These are phyloP conservation scores for Corythaixoides concolor DNA, from an alignment of 2,113 vertebrate species.

Conservation along the genomic window DNA sequence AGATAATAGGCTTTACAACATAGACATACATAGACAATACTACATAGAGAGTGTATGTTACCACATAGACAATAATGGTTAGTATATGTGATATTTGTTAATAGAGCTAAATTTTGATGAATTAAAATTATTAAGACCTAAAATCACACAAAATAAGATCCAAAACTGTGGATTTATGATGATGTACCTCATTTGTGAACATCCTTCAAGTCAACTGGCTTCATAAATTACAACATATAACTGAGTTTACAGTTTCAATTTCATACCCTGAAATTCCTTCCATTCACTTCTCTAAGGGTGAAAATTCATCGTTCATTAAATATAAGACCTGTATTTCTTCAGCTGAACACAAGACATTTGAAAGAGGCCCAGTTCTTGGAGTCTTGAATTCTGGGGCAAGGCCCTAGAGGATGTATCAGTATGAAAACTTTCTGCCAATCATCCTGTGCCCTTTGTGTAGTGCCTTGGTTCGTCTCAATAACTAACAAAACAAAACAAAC, in stretches of 20 bases:
- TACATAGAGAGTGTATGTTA: too few relatives aligned
- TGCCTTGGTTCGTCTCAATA: neutral
- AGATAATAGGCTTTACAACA: neutral
- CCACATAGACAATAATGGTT: neutral
- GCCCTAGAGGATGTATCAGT: neutral
- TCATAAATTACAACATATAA: neutral
- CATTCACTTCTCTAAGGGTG: neutral
- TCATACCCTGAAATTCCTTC: neutral
- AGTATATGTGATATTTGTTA: neutral
- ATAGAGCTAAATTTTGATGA: neutral
- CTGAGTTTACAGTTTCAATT: neutral
- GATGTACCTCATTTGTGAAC: neutral
- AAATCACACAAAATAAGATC: neutral
- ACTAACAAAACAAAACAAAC: neutral
- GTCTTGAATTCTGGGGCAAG: neutral
- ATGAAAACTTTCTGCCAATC: neutral
- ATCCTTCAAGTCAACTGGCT: neutral
- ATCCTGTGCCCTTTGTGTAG: fast-evolving
- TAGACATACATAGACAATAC: too few relatives aligned
- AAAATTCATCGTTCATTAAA: neutral
- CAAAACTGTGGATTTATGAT: neutral
- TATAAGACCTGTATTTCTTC: neutral
- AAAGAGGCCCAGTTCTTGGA: neutral
- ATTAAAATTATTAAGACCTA: neutral
- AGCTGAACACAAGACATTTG: neutral